phyloP scores from a whole-genome alignment of 2,888 invertebrate genomes.

The Eilema griseolum region DNA sequence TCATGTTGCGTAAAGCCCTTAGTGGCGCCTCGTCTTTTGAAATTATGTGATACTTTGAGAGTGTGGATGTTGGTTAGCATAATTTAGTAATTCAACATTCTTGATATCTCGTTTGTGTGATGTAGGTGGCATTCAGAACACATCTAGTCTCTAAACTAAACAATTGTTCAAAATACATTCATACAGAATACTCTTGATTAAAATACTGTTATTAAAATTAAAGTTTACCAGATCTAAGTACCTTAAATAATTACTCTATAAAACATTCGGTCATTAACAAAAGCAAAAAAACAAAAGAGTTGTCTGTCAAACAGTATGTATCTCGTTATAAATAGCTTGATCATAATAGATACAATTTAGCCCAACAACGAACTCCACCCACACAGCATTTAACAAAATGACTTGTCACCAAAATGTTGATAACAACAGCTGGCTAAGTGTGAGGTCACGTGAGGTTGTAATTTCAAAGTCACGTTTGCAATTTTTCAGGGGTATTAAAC shows the following conservation, averaged over 20 bases:
- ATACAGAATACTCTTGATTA: too few relatives aligned
- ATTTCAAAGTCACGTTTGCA: constrained; percentile 62
- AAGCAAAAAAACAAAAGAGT: background rate
- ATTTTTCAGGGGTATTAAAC: constrained; percentile 58
- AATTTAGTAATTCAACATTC: constrained; percentile 45
- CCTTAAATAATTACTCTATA: too few relatives aligned
- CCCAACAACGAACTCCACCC: constrained; percentile 40
- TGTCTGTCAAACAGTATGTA: constrained; percentile 14
- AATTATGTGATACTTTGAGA: constrained; percentile 58
- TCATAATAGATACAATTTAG: constrained; percentile 37
- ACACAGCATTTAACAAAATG: constrained; percentile 28
- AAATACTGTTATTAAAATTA: too few relatives aligned
- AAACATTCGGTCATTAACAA: background rate
- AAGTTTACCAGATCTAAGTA: background rate
- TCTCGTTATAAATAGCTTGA: constrained; percentile 32
- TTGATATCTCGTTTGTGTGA: constrained; percentile 30
- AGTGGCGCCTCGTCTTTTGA: constrained; percentile 67
- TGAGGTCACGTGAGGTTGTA: constrained; percentile 59
- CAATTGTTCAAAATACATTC: constrained; percentile 19
- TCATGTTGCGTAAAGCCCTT: constrained; percentile 61
- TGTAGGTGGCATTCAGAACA: constrained; percentile 44
- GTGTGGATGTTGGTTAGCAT: constrained; percentile 32
- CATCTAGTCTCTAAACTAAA: constrained; percentile 48
- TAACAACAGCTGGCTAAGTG: constrained; percentile 29
- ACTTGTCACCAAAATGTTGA: constrained; percentile 40